Base-by-base conservation (phyloP, 2,113 vertebrate genomes). In the Conger conger region DNA sequence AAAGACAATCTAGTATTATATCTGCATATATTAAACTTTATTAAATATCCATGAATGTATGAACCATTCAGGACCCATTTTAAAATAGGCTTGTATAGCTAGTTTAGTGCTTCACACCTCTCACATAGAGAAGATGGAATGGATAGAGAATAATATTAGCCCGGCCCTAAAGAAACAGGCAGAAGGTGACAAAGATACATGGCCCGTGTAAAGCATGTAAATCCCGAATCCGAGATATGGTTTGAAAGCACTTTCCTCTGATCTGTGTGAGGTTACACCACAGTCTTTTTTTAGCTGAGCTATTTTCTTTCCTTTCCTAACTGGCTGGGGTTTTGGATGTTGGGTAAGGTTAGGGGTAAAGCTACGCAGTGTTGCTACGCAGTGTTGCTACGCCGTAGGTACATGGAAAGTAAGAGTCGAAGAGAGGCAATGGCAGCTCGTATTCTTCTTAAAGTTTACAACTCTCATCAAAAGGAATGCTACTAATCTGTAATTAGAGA, bases 401-500 rank as follows among this genome's bases (percentile, higher is more conserved):
- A 33, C 68, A 33, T 73, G 68, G 27, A 73, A 30, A 2, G 6
- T 73, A 30, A 5, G 27, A 27, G 57, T 63, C 57, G 23, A 63
- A 63, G 4, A 8, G 18, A 63, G 57, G 57, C 57, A 23, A 4
- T 27, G 18, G 1, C 57, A 8, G 57, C 57, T 63, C 23, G 90
- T 93, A 89, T 92, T 84, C 88, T 90, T 90, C 90, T 84, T 86
- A 92, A 90, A 87, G 85, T 86, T 94, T 93, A 94, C 91, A 90
- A 91, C 88, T 92, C 87, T 87, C 92, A 93, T 95, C 94, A 95
- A 95, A 95, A 87, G 84, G 78, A 86, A 86, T 84, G 83, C 90
- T 88, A 90, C 88, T 90, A 88, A 94, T 93, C 90, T 95, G 91
- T 95, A 95, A 95, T 95, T 95, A 95, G 89, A 92, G 93, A 94